Evolutionary conservation across 1,140 invertebrate genomes (phyloP), one percentile per base, ranked within the genome.

Genomic region (Drosophila albomicans): DNA sequence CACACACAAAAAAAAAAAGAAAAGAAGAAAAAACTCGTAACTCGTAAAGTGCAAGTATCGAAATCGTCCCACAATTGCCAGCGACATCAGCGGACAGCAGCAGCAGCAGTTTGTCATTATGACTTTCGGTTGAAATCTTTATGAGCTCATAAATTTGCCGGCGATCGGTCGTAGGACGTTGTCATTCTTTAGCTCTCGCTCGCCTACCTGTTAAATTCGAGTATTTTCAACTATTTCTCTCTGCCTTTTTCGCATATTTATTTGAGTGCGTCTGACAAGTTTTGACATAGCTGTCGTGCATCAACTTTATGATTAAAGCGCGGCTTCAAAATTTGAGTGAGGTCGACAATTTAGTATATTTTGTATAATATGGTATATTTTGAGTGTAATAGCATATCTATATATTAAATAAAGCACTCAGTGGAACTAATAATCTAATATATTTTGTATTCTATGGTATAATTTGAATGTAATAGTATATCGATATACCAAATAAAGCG

Each of bases 281-380:
- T 88, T 82, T 82, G 72, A 63, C 84, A 78, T 80, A 78, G 82
- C 70, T 88, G 81, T 84, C 85, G 70, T 75, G 84, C 78, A 88
- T 84, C 77, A 88, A 88, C 77, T 77, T 71, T 59, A 62, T 25
- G 20, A 25, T 25, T 25, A 59, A 68, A 49, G 65, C 30, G 6
- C 30, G 30, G 30, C 30, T 25, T 25, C 0, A 25, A 25, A 25
- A 4, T 25, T 25, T 25, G 0, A 25, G 20, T 25, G 20, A 25
- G 20, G 20, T 25, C 4, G 0, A 25, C 4, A 25, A 25, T 25
- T 25, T 25, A 0, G 20, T 25, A 25, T 25, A 25, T 25, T 25
- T 25, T 25, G 3, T 25, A 25, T 25, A 4, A 25, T 25, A 20
- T 20, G 20, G 20, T 1, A 20, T 20, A 20, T 20, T 20, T 20